phyloP scores from a whole-genome alignment of 2,797 vertebrate species.

The Tachyglossus aculeatus region DNA sequence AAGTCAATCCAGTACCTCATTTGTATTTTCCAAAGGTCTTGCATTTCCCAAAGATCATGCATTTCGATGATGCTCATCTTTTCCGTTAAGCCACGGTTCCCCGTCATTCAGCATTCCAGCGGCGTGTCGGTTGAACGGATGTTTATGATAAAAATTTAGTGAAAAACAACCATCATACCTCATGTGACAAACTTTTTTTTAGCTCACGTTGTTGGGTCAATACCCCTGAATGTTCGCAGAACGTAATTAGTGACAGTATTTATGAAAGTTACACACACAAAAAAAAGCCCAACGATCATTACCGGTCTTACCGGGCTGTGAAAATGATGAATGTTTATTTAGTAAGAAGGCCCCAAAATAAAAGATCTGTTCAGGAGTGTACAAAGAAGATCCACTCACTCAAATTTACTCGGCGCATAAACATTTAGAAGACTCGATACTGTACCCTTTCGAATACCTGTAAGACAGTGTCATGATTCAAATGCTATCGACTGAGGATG shows the following conservation, averaged over 20 bases:
- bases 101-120: slow-evolving; percentile 63
- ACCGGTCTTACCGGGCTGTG: too few relatives aligned
- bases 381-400: neutral
- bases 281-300: too few relatives aligned
- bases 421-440: slow-evolving; percentile 36
- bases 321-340: too few relatives aligned
- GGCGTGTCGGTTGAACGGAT: slow-evolving; percentile 37
- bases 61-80: slow-evolving; percentile 28
- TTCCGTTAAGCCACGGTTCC: slow-evolving; percentile 38
- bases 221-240: neutral
- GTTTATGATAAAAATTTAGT: slow-evolving; percentile 49
- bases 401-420: too few relatives aligned
- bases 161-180: slow-evolving; percentile 79
- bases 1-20: slow-evolving; percentile 50
- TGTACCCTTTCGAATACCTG: neutral
- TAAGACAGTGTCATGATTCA: too few relatives aligned
- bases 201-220: too few relatives aligned
- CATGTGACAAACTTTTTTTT: slow-evolving; percentile 54
- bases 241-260: neutral
- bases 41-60: neutral
- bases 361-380: slow-evolving; percentile 8
- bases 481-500: too few relatives aligned
- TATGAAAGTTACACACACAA: neutral
- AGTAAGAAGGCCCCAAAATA: slow-evolving; percentile 26
- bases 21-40: slow-evolving; percentile 2